These are phyloP conservation scores for Manduca sexta DNA, from an alignment of 1,140 invertebrate species.

Conservation along the genomic window DNA sequence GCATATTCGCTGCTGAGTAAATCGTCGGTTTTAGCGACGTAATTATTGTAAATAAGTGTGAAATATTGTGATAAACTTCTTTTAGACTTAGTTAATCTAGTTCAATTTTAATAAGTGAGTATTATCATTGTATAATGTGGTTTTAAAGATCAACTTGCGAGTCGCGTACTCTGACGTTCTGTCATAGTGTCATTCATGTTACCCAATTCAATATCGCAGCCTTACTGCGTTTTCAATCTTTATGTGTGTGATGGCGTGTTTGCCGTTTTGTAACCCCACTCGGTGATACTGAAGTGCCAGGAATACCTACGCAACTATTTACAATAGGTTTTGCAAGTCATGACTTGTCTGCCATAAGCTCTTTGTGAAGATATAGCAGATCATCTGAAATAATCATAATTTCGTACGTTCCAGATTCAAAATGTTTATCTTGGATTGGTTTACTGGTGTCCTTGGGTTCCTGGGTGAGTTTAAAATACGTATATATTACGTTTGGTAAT, in stretches of 20 bases:
- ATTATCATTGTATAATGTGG: slow-evolving; percentile 36
- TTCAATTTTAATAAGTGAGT: slow-evolving; percentile 68
- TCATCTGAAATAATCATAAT: slow-evolving; percentile 31
- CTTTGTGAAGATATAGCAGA: slow-evolving; percentile 42
- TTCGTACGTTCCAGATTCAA: slow-evolving; percentile 67
- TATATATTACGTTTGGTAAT: neutral
- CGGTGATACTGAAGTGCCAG: slow-evolving; percentile 17
- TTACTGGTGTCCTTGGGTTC: slow-evolving; percentile 95
- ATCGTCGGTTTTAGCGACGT: slow-evolving; percentile 56
- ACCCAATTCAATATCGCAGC: slow-evolving; percentile 57
- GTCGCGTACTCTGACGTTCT: slow-evolving; percentile 60
- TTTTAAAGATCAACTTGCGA: slow-evolving; percentile 39
- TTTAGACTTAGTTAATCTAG: slow-evolving; percentile 63
- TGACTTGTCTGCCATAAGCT: slow-evolving; percentile 29
- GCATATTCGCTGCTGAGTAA: slow-evolving; percentile 40
- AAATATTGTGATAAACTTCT: slow-evolving; percentile 63
- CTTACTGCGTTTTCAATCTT: slow-evolving; percentile 33
- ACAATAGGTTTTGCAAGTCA: slow-evolving; percentile 56
- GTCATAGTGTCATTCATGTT: slow-evolving; percentile 60
- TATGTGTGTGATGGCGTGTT: slow-evolving; percentile 22
- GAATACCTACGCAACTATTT: slow-evolving; percentile 30
- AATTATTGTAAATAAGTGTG: slow-evolving; percentile 54
- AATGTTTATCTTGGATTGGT: slow-evolving; percentile 99
- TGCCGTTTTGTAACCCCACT: slow-evolving; percentile 14
- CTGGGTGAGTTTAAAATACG: slow-evolving; percentile 83